Conservation (phyloP, 2,888 invertebrate genomes). For the Hydropsyche betteni region DNA sequence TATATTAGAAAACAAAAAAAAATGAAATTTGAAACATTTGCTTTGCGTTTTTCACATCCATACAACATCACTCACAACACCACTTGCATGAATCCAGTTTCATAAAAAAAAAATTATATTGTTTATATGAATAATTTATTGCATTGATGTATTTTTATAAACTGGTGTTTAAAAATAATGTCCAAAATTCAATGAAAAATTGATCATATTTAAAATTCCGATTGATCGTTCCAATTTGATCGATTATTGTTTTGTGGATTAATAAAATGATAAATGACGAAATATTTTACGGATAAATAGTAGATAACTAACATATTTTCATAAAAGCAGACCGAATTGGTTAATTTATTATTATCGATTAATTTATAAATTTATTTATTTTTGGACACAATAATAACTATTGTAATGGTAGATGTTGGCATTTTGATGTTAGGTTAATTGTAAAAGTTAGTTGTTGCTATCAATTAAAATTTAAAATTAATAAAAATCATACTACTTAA, state of each 20-base stretch:
- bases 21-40: slow-evolving; percentile 7
- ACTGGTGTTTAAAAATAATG: background rate
- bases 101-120: background rate
- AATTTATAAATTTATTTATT: no score
- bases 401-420: slow-evolving; percentile 12
- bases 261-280: no score
- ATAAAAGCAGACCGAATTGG: no score
- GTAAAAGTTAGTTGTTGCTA: background rate
- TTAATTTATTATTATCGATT: no score
- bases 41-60: slow-evolving; percentile 28
- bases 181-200: background rate
- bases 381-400: background rate
- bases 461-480: slow-evolving; percentile 9
- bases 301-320: no score
- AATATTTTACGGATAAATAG: no score
- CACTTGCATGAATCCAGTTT: background rate
- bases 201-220: background rate
- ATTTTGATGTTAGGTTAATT: slow-evolving; percentile 38
- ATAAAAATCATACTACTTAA: background rate
- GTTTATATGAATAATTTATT: background rate
- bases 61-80: slow-evolving; percentile 25
- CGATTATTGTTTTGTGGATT: no score
- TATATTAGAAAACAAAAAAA: slow-evolving; percentile 2
- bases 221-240: no score
- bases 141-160: background rate